These are phyloP conservation scores for Coturnix japonica DNA, from an alignment of 2,113 vertebrate species.

Conservation along the genomic window DNA sequence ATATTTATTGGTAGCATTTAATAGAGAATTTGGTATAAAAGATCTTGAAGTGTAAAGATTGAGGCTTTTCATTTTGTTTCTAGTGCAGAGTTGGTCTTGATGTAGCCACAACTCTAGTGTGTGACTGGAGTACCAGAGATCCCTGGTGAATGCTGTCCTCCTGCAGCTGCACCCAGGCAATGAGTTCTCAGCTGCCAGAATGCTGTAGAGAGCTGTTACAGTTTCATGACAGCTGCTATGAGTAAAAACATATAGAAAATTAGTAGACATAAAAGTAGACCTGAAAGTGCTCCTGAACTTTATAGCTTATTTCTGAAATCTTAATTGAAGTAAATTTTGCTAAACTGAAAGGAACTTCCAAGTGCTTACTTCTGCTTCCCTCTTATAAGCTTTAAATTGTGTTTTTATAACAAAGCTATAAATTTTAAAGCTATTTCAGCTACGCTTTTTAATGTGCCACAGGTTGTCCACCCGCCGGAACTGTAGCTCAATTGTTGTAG, in stretches of 20 bases:
- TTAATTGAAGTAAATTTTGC: conserved; percentile 53
- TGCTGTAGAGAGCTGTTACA: background rate
- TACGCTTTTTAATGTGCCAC: conserved; percentile 23
- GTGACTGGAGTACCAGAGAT: background rate
- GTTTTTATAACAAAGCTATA: conserved; percentile 56
- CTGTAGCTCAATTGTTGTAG: background rate
- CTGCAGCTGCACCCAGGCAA: background rate
- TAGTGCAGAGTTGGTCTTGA: too few species aligned
- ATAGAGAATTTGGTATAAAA: background rate
- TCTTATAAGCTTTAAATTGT: conserved; percentile 26
- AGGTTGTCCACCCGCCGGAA: conserved; percentile 10
- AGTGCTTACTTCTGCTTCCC: background rate
- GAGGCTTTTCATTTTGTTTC: background rate
- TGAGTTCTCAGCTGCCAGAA: background rate
- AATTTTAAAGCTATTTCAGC: conserved; percentile 38
- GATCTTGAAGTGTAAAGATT: background rate
- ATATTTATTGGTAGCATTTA: background rate
- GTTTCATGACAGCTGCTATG: background rate
- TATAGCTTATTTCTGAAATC: background rate
- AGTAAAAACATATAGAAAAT: background rate
- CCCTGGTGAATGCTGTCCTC: background rate
- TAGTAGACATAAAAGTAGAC: background rate
- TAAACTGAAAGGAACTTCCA: conserved; percentile 18
- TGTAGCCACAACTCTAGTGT: accelerated
- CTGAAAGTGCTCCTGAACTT: background rate